Percentiles rank a stretch among this genome's conserved stretches.
These are phyloP conservation scores for Nasonia giraulti DNA, from an alignment of 1,140 invertebrate species.

Conservation along the genomic window DNA sequence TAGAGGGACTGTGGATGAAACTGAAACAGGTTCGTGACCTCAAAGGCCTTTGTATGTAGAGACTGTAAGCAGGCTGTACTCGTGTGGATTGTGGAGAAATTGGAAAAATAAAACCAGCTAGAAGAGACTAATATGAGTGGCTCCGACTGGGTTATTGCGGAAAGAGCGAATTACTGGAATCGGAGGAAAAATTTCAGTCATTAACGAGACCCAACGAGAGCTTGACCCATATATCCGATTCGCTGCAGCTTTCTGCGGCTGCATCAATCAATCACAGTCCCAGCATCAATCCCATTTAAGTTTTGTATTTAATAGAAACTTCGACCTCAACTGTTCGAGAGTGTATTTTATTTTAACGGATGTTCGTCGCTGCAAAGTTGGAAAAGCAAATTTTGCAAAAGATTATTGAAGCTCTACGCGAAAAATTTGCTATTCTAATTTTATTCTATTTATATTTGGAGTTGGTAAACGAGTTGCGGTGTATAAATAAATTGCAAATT, in stretches of 20 bases:
- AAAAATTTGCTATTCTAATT: not conserved
- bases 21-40: not conserved
- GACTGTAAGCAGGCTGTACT: too few relatives aligned
- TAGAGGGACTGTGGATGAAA: not conserved
- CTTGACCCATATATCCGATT: not conserved
- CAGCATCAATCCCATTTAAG: not conserved
- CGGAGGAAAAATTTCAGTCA: not conserved
- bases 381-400: too few relatives aligned
- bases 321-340: not conserved
- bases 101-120: not conserved
- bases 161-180: not conserved
- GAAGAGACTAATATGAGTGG: not conserved
- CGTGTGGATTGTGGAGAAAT: too few relatives aligned
- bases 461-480: not conserved
- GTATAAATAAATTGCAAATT: not conserved
- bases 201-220: not conserved
- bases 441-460: not conserved
- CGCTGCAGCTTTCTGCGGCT: not conserved
- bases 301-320: not conserved
- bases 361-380: not conserved
- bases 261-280: not conserved
- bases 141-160: not conserved
- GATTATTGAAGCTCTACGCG: too few relatives aligned
- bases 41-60: too few relatives aligned
- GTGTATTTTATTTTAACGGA: not conserved